Evolutionary conservation across 2,888 invertebrate species (phyloP).

Genomic region (Phaedon cochleariae): DNA sequence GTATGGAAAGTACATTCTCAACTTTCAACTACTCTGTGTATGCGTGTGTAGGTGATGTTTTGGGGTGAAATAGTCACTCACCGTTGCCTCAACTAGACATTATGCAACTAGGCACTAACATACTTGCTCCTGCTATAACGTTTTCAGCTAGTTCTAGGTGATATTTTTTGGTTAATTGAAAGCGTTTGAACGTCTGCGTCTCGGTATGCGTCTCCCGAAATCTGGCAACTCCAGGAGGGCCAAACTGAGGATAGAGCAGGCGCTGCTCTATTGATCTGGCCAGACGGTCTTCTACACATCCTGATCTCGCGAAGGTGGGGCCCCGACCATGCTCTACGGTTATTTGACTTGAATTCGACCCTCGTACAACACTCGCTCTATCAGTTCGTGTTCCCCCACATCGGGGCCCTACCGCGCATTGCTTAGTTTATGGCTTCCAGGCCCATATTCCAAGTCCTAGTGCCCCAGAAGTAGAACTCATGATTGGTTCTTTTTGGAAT

Average conservation of each 20-base stretch:
- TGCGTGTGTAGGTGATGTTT: no score
- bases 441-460: conserved; percentile 43
- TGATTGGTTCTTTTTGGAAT: conserved; percentile 98
- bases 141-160: not conserved
- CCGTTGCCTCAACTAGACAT: no score
- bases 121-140: no score
- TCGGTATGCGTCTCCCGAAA: no score
- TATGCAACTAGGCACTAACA: no score
- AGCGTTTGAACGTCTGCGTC: not conserved
- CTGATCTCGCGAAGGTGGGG: conserved; percentile 55
- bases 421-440: conserved; percentile 51
- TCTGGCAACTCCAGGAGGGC: not conserved
- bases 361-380: conserved; percentile 34
- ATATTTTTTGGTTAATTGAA: not conserved
- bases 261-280: conserved; percentile 54
- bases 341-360: conserved; percentile 37
- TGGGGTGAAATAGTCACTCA: no score
- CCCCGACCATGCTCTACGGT: conserved; percentile 45
- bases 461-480: conserved; percentile 65
- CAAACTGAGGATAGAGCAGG: conserved; percentile 50
- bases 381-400: conserved; percentile 30
- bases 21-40: no score
- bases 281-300: conserved; percentile 42
- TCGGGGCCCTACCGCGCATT: conserved; percentile 37
- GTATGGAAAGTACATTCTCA: no score